A percentile compares a stretch with the other conserved stretches of the same genome.
Conservation (phyloP, 1,140 invertebrate genomes). For the Chrysoperla carnea region DNA sequence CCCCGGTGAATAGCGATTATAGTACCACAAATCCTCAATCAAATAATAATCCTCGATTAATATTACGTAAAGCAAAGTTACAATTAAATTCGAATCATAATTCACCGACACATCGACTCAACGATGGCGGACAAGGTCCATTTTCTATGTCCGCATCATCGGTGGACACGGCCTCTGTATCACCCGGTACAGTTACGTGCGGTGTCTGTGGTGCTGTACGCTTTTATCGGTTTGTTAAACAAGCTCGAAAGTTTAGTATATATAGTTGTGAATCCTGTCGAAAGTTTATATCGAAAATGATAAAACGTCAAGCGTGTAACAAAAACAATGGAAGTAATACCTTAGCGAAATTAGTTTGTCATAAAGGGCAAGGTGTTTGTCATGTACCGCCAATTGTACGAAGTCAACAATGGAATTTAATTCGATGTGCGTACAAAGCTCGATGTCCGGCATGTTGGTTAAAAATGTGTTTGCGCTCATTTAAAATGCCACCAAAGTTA, state of each 20-base stretch:
- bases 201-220: conserved; percentile 61
- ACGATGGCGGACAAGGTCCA: conserved; percentile 36
- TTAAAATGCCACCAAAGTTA: conserved; percentile 51
- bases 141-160: conserved; percentile 32
- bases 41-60: conserved; percentile 36
- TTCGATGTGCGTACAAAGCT: conserved; percentile 46
- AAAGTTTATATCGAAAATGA: conserved; percentile 68
- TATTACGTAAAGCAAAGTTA: conserved; percentile 47
- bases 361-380: conserved; percentile 51
- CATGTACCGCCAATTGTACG: conserved; percentile 48
- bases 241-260: conserved; percentile 68
- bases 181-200: conserved; percentile 49
- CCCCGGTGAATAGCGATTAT: conserved; percentile 17
- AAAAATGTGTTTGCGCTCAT: conserved; percentile 61
- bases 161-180: conserved; percentile 16
- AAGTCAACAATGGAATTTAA: conserved; percentile 51
- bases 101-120: conserved; percentile 25
- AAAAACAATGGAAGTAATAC: conserved; percentile 30
- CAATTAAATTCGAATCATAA: conserved; percentile 30
- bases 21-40: conserved; percentile 23
- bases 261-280: conserved; percentile 69
- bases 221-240: conserved; percentile 54
- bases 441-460: conserved; percentile 76
- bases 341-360: conserved; percentile 33
- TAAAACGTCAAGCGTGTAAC: conserved; percentile 41